A percentile compares a stretch with the other conserved stretches of the same genome.
phyloP scores from a whole-genome alignment of 2,888 invertebrate species.

The Electrophaes corylata region DNA sequence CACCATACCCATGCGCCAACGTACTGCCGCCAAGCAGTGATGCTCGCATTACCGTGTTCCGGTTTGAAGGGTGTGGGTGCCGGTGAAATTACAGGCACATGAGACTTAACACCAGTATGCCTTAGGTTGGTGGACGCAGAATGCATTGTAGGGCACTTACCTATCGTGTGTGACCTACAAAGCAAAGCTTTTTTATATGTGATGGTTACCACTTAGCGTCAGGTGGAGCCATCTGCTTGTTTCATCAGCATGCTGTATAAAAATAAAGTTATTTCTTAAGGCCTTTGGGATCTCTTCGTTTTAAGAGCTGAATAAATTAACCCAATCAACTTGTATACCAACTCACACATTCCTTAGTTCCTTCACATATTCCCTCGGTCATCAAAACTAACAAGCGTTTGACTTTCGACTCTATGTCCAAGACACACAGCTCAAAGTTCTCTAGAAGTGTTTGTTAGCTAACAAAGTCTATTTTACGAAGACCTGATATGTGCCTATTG shows the following conservation, averaged over 20 bases:
- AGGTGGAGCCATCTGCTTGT: background rate
- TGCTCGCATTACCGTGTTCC: too few relatives aligned
- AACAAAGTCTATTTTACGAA: conserved; percentile 14
- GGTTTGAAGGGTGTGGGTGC: too few relatives aligned
- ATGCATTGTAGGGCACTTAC: too few relatives aligned
- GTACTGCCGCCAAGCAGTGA: too few relatives aligned
- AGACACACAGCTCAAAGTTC: conserved; percentile 1
- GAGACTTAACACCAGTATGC: too few relatives aligned
- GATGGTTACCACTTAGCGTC: too few relatives aligned
- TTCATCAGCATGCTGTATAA: too few relatives aligned
- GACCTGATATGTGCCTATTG: conserved; percentile 20
- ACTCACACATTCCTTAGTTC: conserved; percentile 6
- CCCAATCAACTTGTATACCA: conserved; percentile 6
- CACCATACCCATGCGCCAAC: too few relatives aligned
- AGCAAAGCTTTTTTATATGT: too few relatives aligned
- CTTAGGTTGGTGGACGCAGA: too few relatives aligned
- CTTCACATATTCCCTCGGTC: background rate
- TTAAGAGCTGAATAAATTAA: conserved; percentile 11
- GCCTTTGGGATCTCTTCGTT: background rate
- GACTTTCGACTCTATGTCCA: conserved; percentile 1
- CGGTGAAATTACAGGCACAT: too few relatives aligned
- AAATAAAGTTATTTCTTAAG: background rate
- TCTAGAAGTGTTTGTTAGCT: background rate
- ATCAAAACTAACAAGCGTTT: conserved; percentile 1
- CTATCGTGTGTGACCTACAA: too few relatives aligned